Evolutionary conservation across 2,113 vertebrate species (phyloP).

Genomic region (Dryoscopus gambensis): DNA sequence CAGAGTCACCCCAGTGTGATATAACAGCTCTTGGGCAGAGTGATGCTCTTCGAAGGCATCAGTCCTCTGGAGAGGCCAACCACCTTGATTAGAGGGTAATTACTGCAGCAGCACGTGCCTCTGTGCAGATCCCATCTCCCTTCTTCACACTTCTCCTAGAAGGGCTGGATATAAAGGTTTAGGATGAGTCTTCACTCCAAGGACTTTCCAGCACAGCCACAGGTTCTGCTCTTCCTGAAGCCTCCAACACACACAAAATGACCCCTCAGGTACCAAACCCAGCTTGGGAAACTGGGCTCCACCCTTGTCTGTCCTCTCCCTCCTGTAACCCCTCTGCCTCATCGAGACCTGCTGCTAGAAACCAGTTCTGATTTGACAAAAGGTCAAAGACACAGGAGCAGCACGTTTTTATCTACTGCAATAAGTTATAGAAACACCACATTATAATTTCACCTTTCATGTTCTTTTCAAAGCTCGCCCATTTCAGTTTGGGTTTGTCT

Average conservation of each 20-base stretch:
- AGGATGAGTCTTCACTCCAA: rapidly evolving
- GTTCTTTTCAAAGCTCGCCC: background rate
- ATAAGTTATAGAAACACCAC: rapidly evolving
- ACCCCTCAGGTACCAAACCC: background rate
- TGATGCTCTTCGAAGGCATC: rapidly evolving
- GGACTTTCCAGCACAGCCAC: background rate
- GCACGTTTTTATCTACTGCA: rapidly evolving
- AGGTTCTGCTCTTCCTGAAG: rapidly evolving
- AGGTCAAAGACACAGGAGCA: background rate
- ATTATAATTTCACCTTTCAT: rapidly evolving
- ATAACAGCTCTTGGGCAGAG: background rate
- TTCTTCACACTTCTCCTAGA: rapidly evolving
- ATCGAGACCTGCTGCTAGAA: background rate
- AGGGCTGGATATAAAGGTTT: background rate
- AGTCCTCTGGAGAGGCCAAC: rapidly evolving
- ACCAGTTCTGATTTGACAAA: background rate
- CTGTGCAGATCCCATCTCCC: rapidly evolving
- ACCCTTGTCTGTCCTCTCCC: rapidly evolving
- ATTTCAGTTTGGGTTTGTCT: background rate
- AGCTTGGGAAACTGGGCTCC: background rate
- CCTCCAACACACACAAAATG: rapidly evolving
- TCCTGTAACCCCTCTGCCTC: background rate
- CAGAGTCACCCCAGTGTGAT: rapidly evolving
- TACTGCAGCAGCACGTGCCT: rapidly evolving
- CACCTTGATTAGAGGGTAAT: no score